A percentile compares a stretch with the other conserved stretches of the same genome.
Evolutionary conservation across 2,797 vertebrate genomes (phyloP).

Genomic region (Galagoides demidoff): DNA sequence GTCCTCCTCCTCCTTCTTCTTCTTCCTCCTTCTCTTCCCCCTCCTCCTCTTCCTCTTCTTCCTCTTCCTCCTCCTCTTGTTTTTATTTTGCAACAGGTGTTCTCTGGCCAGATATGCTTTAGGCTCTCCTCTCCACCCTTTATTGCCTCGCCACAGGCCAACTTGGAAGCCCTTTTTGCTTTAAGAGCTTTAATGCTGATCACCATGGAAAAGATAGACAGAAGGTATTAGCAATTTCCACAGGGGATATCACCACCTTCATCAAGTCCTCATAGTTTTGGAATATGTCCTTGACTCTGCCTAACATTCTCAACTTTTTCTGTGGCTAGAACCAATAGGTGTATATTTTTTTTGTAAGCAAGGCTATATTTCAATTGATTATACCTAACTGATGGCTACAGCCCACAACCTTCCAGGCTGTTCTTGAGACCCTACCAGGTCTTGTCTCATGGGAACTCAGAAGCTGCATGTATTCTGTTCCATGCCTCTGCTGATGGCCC

Average conservation of each 20-base stretch:
- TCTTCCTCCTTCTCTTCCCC: neutral
- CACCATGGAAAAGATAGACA: neutral
- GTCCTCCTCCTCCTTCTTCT: neutral
- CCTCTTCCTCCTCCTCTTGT: too few species aligned
- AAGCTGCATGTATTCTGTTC: neutral
- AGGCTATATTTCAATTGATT: neutral
- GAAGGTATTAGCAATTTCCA: neutral
- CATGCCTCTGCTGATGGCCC: neutral
- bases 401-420: neutral
- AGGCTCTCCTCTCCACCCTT: neutral
- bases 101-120: neutral
- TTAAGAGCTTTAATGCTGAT: slow-evolving; percentile 20
- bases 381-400: neutral
- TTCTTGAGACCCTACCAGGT: neutral
- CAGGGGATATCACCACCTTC: neutral
- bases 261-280: neutral
- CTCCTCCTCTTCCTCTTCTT: neutral
- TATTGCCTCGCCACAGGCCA: neutral
- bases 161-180: neutral
- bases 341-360: neutral
- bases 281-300: neutral
- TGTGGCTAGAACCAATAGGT: neutral
- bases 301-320: neutral
- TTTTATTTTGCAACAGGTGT: neutral
- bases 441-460: neutral